Evolutionary conservation across 1,140 invertebrate species (phyloP), one percentile per base, ranked within the genome.

Genomic region (Pemphigus obesinymphae): DNA sequence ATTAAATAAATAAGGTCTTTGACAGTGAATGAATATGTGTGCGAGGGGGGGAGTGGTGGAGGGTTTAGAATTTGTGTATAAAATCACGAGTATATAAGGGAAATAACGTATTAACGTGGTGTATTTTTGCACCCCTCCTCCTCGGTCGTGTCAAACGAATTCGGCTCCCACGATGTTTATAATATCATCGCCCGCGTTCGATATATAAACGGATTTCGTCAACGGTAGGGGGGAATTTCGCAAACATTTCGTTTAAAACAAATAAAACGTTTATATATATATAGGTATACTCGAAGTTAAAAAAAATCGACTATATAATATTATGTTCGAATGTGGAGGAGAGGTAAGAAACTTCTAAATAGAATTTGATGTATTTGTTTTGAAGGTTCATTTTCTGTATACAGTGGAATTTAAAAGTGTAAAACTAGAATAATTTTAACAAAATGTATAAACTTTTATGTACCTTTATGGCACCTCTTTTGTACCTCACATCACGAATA

Each of bases 1-100:
- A 70, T 70, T 37, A 70, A 70, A 70, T 23, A 70, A 70, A 70
- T 70, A 70, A 43, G 10, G 34, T n/a, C 31, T 68, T 37, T 68
- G 34, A 34, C 31, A 8, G 29, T 15, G 13, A 11, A 0, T 8
- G 29, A 5, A 17, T 11, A 29, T n/a, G 61, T n/a, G 6, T 34
- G 29, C 31, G 2, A 10, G 7, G 13, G 13, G 45, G 45, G n/a
- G n/a, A n/a, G n/a, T n/a, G n/a, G n/a, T n/a, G n/a, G n/a, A n/a
- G n/a, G n/a, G n/a, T n/a, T n/a, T n/a, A n/a, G n/a, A n/a, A n/a
- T n/a, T n/a, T n/a, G n/a, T n/a, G n/a, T n/a, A n/a, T n/a, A n/a
- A n/a, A n/a, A n/a, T n/a, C n/a, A n/a, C 23, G n/a, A 23, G 50
- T 55, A 4, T 61, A 2, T 11, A 34, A 31, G n/a, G 63, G 5